These are phyloP conservation scores for Myotis myotis DNA, from an alignment of 2,797 vertebrate species.

Conservation along the genomic window DNA sequence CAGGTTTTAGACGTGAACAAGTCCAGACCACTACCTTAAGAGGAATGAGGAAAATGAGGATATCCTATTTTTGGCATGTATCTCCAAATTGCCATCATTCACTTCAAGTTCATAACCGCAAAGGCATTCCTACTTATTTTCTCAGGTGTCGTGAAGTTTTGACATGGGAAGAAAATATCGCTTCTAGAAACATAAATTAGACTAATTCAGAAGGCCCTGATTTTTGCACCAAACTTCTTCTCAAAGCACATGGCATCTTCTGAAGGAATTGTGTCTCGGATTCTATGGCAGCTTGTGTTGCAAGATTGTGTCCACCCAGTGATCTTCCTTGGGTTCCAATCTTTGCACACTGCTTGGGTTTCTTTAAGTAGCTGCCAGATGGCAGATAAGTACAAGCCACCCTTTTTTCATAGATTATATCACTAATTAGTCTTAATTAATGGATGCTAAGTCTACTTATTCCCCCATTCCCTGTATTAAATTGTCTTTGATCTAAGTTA, in stretches of 20 bases:
- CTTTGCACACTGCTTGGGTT: background rate
- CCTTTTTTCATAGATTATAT: background rate
- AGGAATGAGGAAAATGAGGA: slow-evolving; percentile 13
- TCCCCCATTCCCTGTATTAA: background rate
- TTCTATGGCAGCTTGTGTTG: background rate
- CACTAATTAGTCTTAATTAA: background rate
- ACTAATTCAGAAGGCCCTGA: background rate
- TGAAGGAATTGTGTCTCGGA: background rate
- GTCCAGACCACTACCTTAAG: background rate
- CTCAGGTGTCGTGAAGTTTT: slow-evolving; percentile 46
- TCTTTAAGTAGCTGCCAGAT: background rate
- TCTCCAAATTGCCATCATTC: slow-evolving; percentile 50
- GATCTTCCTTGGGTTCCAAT: background rate
- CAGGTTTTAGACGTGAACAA: background rate
- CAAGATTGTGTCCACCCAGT: background rate
- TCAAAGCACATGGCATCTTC: background rate
- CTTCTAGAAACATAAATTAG: slow-evolving; percentile 24
- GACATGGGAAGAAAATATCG: slow-evolving; percentile 9
- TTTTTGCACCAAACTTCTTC: background rate
- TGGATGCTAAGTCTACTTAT: background rate
- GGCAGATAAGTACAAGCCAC: background rate
- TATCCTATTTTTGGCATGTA: background rate
- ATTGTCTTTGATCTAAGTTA: background rate
- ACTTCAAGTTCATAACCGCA: slow-evolving; percentile 20
- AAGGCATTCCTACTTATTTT: slow-evolving; percentile 31